Base-by-base conservation (phyloP, 2,797 vertebrate species). In the Bucorvus abyssinicus region DNA sequence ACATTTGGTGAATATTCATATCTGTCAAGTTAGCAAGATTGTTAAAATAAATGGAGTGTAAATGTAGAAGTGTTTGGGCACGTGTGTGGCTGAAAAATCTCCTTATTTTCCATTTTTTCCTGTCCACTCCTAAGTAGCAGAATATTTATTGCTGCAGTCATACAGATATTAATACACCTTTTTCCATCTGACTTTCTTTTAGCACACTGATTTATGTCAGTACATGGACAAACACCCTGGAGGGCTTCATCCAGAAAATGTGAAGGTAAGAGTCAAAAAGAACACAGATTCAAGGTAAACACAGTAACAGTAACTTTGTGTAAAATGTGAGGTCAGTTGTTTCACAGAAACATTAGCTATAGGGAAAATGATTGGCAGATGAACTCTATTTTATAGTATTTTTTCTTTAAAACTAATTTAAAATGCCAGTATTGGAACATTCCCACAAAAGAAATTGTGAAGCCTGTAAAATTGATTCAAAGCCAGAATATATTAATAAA, bases 191-290 rank as follows among this genome's bases (percentile, higher is more conserved):
- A 87, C 95, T 98, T 81, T 97, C 67, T 97, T 96, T 32, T 97
- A 99, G 99, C 99, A 99, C 96, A 99, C 99, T 97, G 99, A 99
- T 98, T 98, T 99, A 97, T 99, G 99, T 98, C 99, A 99, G 98
- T 99, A 99, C 97, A 99, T 99, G 99, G 99, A 99, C 98, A 99
- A 98, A 97, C 98, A 99, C 95, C 99, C 99, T 18, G 99, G 99
- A 80, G 99, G 99, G 36, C 98, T 99, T 73, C 98, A 99, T 97
- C 99, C 99, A 87, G 99, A 99, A 90, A 99, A 99, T 88, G 99
- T 99, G 96, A 99, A 99, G 99, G 99, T 99, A 98, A 97, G 98
- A 95, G 73, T 84, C 76, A 76, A 90, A 89, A 91, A 95, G 84
- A 95, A 32, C 75, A 70, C 69, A 86, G 61, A 47, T 64, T 57